Evolutionary conservation across 2,113 vertebrate species (phyloP).

Genomic region (Rhinichthys klamathensis): DNA sequence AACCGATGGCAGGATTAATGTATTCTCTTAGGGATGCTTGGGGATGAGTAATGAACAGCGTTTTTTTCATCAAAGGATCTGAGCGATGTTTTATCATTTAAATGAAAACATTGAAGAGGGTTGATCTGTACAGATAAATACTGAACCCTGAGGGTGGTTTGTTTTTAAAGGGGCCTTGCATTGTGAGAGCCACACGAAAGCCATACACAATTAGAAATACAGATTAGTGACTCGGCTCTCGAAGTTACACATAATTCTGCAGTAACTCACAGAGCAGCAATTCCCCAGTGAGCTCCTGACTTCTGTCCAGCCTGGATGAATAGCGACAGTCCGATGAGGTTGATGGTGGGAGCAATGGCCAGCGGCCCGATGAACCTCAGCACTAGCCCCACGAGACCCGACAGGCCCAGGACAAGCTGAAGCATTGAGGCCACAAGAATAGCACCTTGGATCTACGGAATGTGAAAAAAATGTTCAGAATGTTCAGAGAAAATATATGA

Average conservation of each 20-base stretch:
- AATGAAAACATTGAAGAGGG: conserved; percentile 8
- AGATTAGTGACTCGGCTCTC: background rate
- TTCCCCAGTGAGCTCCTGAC: conserved; percentile 81
- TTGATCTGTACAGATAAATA: background rate
- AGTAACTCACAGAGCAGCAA: conserved; percentile 76
- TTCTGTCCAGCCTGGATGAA: conserved; percentile 80
- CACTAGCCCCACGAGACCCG: conserved; percentile 75
- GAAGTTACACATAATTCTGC: background rate
- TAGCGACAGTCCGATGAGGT: conserved; percentile 78
- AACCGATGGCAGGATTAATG: background rate
- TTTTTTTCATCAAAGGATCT: conserved; percentile 19
- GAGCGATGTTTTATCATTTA: background rate
- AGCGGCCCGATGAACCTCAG: conserved; percentile 77
- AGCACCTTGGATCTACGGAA: conserved; percentile 77
- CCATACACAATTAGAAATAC: background rate
- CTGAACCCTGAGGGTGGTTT: background rate
- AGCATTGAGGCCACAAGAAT: conserved; percentile 76
- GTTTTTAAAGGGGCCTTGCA: conserved; percentile 9
- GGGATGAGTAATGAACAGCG: conserved; percentile 15
- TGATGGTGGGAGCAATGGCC: conserved; percentile 81
- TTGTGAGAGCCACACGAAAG: background rate
- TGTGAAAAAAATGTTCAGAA: background rate
- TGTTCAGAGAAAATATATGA: background rate
- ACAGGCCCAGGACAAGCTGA: conserved; percentile 75
- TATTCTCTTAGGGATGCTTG: background rate